A percentile compares a stretch with the other conserved stretches of the same genome.
These are phyloP conservation scores for Lasioglossum villosulum DNA, from an alignment of 2,888 invertebrate genomes.

Conservation along the genomic window DNA sequence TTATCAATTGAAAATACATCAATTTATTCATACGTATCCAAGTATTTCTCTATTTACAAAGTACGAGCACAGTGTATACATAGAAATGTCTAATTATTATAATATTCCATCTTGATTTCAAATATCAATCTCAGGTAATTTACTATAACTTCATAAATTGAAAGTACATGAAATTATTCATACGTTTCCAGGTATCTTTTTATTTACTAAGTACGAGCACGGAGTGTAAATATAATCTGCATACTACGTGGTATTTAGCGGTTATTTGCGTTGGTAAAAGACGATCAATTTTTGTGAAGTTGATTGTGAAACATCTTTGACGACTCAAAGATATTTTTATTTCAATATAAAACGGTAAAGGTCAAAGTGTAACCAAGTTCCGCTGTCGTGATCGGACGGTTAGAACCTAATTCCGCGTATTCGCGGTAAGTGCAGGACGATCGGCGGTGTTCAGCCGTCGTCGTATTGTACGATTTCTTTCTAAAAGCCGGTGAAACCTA, in stretches of 20 bases:
- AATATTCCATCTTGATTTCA: not conserved
- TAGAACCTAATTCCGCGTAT: not conserved
- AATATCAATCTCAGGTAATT: not conserved
- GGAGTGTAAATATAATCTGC: not conserved
- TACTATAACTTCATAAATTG: not conserved
- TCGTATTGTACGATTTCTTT: not conserved
- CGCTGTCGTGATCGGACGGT: not conserved
- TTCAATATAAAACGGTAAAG: constrained; percentile 2
- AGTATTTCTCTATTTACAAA: not conserved
- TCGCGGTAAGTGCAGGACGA: not conserved
- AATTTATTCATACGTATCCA: not conserved
- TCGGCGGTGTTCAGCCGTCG: not conserved
- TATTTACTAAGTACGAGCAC: not conserved
- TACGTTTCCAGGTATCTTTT: not conserved
- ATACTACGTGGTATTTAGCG: not conserved
- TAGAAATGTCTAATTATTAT: not conserved
- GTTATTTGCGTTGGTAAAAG: not conserved
- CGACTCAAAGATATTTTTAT: constrained; percentile 11
- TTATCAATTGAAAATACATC: not conserved
- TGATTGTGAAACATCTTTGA: constrained; percentile 4
- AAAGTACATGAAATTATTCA: not conserved
- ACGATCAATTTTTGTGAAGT: constrained; percentile 8
- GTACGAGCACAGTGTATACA: not conserved
- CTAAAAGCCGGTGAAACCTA: not conserved
- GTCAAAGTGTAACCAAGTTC: not conserved